Percentiles rank a stretch among this genome's conserved stretches.
These are phyloP conservation scores for Trachemys scripta DNA, from an alignment of 2,113 vertebrate species.

Conservation along the genomic window DNA sequence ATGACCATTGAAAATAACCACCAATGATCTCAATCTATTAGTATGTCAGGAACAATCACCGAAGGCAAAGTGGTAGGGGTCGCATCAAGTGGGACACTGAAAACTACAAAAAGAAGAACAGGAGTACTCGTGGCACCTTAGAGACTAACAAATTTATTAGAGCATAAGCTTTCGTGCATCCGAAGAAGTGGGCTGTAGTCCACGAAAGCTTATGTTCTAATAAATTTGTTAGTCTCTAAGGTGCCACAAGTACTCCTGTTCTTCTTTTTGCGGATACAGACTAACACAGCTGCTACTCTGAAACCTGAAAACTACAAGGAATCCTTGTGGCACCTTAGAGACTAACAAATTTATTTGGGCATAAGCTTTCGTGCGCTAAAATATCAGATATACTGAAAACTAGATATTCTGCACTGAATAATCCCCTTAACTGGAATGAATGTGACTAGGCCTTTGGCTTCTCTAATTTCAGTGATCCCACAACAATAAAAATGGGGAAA, in stretches of 20 bases:
- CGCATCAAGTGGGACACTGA: neutral
- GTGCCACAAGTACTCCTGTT: too few species aligned
- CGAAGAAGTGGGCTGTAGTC: too few species aligned
- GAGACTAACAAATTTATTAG: too few species aligned
- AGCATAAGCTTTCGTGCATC: too few species aligned
- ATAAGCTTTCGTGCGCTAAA: too few species aligned
- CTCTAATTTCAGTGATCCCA: constrained; percentile 43
- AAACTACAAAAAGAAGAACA: neutral
- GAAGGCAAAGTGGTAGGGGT: neutral
- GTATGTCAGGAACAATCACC: neutral
- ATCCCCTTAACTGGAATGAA: neutral
- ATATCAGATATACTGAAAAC: neutral
- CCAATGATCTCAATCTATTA: neutral
- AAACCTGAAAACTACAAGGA: neutral
- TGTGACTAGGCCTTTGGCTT: constrained; percentile 22
- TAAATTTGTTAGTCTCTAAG: too few species aligned
- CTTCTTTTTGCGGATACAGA: too few species aligned
- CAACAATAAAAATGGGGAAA: constrained; percentile 29
- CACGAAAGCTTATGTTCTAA: too few species aligned
- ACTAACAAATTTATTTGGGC: too few species aligned
- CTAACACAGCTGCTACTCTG: too few species aligned
- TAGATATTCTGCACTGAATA: constrained; percentile 48
- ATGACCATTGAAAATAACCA: neutral
- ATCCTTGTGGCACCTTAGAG: too few species aligned
- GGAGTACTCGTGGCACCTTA: too few species aligned